These are phyloP conservation scores for Ectropis crepuscularia DNA, from an alignment of 2,888 invertebrate species.

Conservation along the genomic window DNA sequence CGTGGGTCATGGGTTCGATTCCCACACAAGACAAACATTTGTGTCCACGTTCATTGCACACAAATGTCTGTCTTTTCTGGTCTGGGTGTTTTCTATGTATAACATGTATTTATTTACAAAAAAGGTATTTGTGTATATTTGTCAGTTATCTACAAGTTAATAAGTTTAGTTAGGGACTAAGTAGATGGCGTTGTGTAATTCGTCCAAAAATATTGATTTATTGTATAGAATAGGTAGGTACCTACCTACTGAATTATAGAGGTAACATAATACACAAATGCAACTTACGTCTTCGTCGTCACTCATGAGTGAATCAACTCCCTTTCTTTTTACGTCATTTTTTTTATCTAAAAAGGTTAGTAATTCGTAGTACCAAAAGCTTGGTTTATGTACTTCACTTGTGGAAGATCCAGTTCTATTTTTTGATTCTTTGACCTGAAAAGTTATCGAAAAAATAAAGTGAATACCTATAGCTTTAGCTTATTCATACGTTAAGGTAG, in stretches of 20 bases:
- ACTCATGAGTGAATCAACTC: constrained; percentile 1
- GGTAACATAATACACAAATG: too few relatives aligned
- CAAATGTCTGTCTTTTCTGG: neutral
- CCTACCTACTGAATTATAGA: constrained; percentile 15
- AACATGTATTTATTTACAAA: too few relatives aligned
- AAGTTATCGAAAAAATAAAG: constrained; percentile 4
- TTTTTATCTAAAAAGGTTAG: neutral
- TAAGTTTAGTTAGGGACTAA: constrained; percentile 14
- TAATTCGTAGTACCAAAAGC: constrained; percentile 3
- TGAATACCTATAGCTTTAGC: constrained; percentile 14
- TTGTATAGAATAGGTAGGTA: constrained; percentile 13
- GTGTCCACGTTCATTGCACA: neutral
- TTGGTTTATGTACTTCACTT: neutral
- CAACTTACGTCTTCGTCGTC: constrained; percentile 6
- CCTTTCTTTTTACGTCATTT: neutral
- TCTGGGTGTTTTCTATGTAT: constrained; percentile 4
- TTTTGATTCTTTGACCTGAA: constrained; percentile 7
- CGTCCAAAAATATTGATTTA: constrained; percentile 11
- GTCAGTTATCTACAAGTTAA: constrained; percentile 14
- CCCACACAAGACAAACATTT: constrained; percentile 2
- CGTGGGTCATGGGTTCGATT: too few relatives aligned
- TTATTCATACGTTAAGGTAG: constrained; percentile 14
- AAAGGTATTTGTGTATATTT: constrained; percentile 15
- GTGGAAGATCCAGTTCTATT: neutral
- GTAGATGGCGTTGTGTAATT: constrained; percentile 10